These are phyloP conservation scores for Danio rerio DNA, from an alignment of 2,113 vertebrate genomes.

Conservation along the genomic window GRCz12tu NC_133184.1:39387001-39387500, in stretches of 20 bases:
- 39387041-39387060: neutral
- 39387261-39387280: conserved; percentile 11
- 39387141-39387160: conserved; percentile 34
- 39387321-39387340: conserved; percentile 55
- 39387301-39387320: conserved; percentile 13
- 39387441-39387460: conserved; percentile 39
- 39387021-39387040: neutral
- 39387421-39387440: conserved; percentile 32
- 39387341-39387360: conserved; percentile 50
- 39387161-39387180: conserved; percentile 35
- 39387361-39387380: conserved; percentile 41
- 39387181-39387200: conserved; percentile 37
- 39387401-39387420: conserved; percentile 17
- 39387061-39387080: neutral
- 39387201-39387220: conserved; percentile 44
- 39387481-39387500: conserved; percentile 20
- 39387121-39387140: conserved; percentile 17
- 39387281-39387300: conserved; percentile 14
- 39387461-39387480: conserved; percentile 31
- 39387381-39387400: conserved; percentile 19
- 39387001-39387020: conserved; percentile 4
- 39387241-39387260: conserved; percentile 44
- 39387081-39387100: conserved; percentile 1
- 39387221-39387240: conserved; percentile 43
- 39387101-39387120: conserved; percentile 20